phyloP scores from a whole-genome alignment of 2,888 invertebrate genomes.

The Andrena chrysosceles region DNA sequence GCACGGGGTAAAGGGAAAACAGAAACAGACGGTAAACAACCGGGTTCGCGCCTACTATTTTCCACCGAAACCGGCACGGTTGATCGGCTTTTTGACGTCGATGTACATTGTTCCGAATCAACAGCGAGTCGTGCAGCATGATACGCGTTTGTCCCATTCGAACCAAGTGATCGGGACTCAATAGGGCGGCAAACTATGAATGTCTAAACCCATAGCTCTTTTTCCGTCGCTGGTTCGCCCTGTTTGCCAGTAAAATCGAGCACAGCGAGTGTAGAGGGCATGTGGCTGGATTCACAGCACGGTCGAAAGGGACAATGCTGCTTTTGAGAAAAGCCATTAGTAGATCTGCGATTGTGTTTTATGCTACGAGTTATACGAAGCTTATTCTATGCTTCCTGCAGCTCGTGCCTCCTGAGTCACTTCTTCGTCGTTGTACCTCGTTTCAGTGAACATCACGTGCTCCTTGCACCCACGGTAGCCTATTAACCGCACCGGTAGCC shows the following conservation, averaged over 20 bases:
- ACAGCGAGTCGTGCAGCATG: slow-evolving; percentile 17
- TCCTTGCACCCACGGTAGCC: slow-evolving; percentile 23
- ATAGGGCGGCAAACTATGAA: slow-evolving; percentile 57
- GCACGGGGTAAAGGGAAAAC: neutral
- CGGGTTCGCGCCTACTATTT: neutral
- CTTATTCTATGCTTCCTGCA: no score
- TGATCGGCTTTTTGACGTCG: slow-evolving; percentile 27
- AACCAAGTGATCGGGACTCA: slow-evolving; percentile 50
- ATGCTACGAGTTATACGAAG: no score
- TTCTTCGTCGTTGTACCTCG: no score
- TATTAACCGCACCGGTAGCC: slow-evolving; percentile 61
- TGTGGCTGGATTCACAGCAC: neutral
- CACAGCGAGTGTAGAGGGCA: neutral
- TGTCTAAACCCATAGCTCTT: slow-evolving; percentile 29
- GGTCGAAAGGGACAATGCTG: neutral
- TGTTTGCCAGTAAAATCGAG: neutral
- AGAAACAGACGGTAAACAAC: slow-evolving; percentile 15
- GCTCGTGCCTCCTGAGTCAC: no score
- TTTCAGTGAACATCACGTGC: no score
- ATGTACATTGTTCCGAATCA: slow-evolving; percentile 30
- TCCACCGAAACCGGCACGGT: neutral
- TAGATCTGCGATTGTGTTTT: no score
- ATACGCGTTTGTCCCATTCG: slow-evolving; percentile 9
- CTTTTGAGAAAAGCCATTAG: no score
- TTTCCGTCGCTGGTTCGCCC: neutral